Evolutionary conservation across 2,797 vertebrate species (phyloP), one percentile per base, ranked within the genome.

Genomic region (Anguilla marmorata): DNA sequence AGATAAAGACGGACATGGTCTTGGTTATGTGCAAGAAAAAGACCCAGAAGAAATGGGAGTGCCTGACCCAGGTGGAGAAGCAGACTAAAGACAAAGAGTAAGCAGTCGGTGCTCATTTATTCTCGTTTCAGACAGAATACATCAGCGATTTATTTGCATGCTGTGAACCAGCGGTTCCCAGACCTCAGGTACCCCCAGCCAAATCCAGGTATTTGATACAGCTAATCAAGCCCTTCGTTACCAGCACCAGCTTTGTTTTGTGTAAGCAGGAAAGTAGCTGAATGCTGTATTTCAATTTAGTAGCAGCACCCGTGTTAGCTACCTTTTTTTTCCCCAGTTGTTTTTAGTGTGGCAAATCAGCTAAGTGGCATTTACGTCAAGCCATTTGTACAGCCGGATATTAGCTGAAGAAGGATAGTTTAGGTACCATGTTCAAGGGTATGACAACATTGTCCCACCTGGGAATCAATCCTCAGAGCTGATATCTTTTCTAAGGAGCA

Each of bases 51-150:
- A 97, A 97, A 91, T 99, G 98, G 98, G 98, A 99, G 0, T 99
- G 96, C 90, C 93, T 99, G 89, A 99, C 98, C 86, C 96, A 97
- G 89, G 96, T 97, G 91, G 98, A 99, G 89, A 99, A 99, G 92
- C 96, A 97, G 91, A 95, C 97, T 2, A 99, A 99, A 93, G 98
- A 99, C n/a, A 99, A 99, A 93, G 97, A 98, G 98, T 99, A 92
- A 97, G 98, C 97, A 69, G 1, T 80, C 50, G 1, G 21, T 84
- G 45, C 6, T 50, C 21, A 3, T 45, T 82, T 82, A n/a, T 3
- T 24, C 19, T 50, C 8, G 45, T 50, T 45, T n/a, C 1, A 50
- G 24, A 50, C 79, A 9, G 79, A 41, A 41, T 41, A 41, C 37
- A 1, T 41, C 37, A 41, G 37, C 37, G 37, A 41, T 41, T 41